Base-by-base conservation (phyloP, 1,140 invertebrate genomes). In the Solenopsis invicta region DNA sequence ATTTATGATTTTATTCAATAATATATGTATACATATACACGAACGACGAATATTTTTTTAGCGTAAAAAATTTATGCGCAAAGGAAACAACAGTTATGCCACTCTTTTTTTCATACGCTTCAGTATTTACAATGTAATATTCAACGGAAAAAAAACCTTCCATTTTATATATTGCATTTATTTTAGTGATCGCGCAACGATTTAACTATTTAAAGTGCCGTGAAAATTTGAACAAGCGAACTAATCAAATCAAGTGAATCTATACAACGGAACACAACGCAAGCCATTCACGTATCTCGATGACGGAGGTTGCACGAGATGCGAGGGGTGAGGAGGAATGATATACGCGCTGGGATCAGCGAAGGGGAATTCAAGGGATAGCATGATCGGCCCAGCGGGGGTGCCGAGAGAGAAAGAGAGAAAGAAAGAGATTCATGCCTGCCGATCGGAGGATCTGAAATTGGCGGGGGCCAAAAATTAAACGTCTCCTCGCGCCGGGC, bases 401-500 rank as follows among this genome's bases (percentile, higher is more conserved):
- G 52, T 48, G 48, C 64, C 41, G 66, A 61, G 76, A 45, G 48
- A 80, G n/a, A 41, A 4, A 8, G 41, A 41, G 48, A 69, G n/a
- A 8, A 4, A 78, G 50, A 62, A 29, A 41, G 29, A 82, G 85
- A 82, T 62, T 66, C 24, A 45, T 66, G 76, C 37, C 50, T 59
- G 74, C 48, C 48, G 76, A 64, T 9, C 54, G 54, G 37, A 9
- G 45, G 62, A 52, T 13, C 72, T 16, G 72, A 78, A 85, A 76
- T 85, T 85, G 82, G 62, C 59, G 62, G 85, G 61, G 76, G 52
- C 50, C 62, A 37, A 69, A 86, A 86, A 87, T 87, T 87, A 87
- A 87, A 87, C 85, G 77, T 64, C 67, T 48, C 78, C n/a, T 82
- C 66, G 77, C 72, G 82, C 52, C 77, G 66, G 67, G 45, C 48